Evolutionary conservation across 1,140 invertebrate genomes (phyloP).

Genomic region (Hylyphantes graminicola): DNA sequence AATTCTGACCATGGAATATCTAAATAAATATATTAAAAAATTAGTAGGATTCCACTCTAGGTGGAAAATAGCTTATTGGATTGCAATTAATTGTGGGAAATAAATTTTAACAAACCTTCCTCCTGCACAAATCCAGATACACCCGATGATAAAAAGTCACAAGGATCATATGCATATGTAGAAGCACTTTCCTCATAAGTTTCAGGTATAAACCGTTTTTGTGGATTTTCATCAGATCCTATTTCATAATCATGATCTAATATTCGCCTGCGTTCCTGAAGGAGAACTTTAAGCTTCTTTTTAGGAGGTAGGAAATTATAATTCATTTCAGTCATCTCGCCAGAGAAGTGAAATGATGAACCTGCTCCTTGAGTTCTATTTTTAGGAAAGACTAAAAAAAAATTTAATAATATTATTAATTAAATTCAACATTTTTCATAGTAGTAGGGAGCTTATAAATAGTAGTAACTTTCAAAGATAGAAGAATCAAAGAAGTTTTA

Average conservation of each 20-base stretch:
- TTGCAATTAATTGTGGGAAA: too few species aligned
- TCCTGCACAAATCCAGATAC: too few species aligned
- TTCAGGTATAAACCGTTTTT: slow-evolving; percentile 7
- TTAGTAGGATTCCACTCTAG: too few species aligned
- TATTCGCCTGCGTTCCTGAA: slow-evolving; percentile 24
- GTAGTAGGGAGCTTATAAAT: not conserved
- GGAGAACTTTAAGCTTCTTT: slow-evolving; percentile 33
- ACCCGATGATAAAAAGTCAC: too few species aligned
- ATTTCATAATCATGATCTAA: slow-evolving; percentile 34
- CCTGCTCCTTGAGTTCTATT: slow-evolving; percentile 15
- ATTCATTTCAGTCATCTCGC: slow-evolving; percentile 20
- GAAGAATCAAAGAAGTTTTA: too few species aligned
- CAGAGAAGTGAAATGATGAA: not conserved
- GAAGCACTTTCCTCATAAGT: not conserved
- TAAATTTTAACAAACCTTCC: too few species aligned
- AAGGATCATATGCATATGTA: not conserved
- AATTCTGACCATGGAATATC: too few species aligned
- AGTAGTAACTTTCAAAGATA: not conserved
- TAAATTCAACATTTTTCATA: not conserved
- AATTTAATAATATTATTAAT: not conserved
- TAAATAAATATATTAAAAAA: too few species aligned
- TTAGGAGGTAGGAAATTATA: slow-evolving; percentile 33
- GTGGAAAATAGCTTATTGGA: too few species aligned
- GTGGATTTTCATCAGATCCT: not conserved
- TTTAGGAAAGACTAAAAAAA: slow-evolving; percentile 23